Base-by-base conservation (phyloP, 1,140 invertebrate species). In the Drosophila subpulchrella region DNA sequence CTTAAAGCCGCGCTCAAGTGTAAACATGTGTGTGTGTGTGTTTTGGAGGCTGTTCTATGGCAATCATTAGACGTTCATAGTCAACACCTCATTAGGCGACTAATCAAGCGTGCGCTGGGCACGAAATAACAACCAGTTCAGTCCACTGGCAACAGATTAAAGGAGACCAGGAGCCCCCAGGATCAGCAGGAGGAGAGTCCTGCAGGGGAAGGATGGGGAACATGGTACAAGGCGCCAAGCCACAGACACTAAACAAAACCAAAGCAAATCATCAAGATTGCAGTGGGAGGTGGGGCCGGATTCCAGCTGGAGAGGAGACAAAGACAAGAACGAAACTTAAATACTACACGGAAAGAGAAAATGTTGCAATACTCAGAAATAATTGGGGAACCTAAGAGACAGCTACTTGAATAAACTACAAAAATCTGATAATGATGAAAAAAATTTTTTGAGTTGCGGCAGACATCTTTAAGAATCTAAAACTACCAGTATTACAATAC, bases 81-180 rank as follows among this genome's bases (percentile, higher is more conserved):
- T 85, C 83, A 86, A 91, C 90, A 91, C 81, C 85, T 91, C 90
- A 91, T 91, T 91, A 86, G 82, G 90, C 77, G 83, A 80, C 85
- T 91, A 91, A 91, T 91, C 90, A 91, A 81, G 90, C 83, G 90
- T 84, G 68, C 34, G 39, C 73, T 80, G 73, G 65, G 57, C 75
- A 79, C 79, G 79, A 72, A 84, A 89, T 84, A 89, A 89, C 80
- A 68, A 81, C 56, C 84, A 89, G 75, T 88, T 79, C 70, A 81
- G 74, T 61, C 68, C 68, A 71, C 75, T 61, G 74, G 73, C 74
- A 70, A 56, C 75, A 76, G 63, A 78, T 63, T 48, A 78, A 61
- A 67, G 55, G 58, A 75, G 67, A 46, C 42, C 39, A 30, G 15
- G 11, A 30, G 4, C 6, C 20, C 30, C n/a, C 11, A 32, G 47